These are phyloP conservation scores for Threskiornis aethiopicus DNA, from an alignment of 2,797 vertebrate genomes.

Conservation along the genomic window DNA sequence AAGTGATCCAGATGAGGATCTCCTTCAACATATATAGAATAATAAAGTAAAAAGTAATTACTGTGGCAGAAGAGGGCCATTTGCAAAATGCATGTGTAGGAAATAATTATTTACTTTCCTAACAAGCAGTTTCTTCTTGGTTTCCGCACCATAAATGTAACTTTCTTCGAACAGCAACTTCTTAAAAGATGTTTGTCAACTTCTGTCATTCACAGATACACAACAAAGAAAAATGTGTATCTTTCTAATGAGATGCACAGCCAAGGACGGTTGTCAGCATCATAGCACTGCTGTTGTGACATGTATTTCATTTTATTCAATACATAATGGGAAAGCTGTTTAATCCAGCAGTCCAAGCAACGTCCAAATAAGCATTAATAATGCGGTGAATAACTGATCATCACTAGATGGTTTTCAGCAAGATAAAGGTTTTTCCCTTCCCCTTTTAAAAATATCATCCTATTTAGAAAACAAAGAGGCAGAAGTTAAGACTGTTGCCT, in stretches of 20 bases:
- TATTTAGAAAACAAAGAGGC: constrained; percentile 1
- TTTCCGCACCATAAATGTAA: neutral
- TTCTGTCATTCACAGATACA: constrained; percentile 73
- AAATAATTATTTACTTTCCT: constrained; percentile 40
- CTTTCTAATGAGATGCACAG: constrained; percentile 77
- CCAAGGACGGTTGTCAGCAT: constrained; percentile 76
- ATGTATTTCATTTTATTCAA: constrained; percentile 77
- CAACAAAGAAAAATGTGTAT: constrained; percentile 73
- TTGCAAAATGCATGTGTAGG: neutral
- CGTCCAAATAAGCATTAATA: constrained; percentile 75
- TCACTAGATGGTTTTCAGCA: constrained; percentile 67
- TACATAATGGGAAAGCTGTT: constrained; percentile 74
- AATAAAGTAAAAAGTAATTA: neutral
- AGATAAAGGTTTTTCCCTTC: constrained; percentile 44
- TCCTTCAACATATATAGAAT: neutral
- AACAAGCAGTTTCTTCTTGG: neutral
- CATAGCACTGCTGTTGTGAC: constrained; percentile 77
- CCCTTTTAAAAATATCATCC: constrained; percentile 47
- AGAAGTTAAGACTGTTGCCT: constrained; percentile 18
- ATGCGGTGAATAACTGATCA: constrained; percentile 66
- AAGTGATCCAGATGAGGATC: neutral
- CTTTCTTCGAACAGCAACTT: constrained; percentile 63
- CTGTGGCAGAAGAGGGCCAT: neutral
- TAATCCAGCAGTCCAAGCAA: constrained; percentile 76
- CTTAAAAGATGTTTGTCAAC: constrained; percentile 75